Percentiles rank a stretch among this genome's conserved stretches.
These are phyloP conservation scores for Notospermus geniculatus DNA, from an alignment of 1,140 invertebrate genomes.

Conservation along the genomic window DNA sequence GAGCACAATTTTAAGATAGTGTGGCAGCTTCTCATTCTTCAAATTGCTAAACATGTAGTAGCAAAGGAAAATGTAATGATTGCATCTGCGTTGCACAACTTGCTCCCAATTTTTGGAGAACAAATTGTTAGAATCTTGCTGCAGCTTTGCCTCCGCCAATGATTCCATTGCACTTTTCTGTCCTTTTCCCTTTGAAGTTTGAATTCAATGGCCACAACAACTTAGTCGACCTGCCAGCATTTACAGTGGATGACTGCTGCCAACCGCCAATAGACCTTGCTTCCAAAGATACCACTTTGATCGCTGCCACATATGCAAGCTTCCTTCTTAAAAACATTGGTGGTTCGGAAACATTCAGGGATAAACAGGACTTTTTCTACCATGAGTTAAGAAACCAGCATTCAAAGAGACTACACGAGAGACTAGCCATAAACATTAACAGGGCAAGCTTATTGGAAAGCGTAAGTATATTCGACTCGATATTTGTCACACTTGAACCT, in stretches of 20 bases:
- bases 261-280: constrained; percentile 80
- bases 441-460: constrained; percentile 78
- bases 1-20: too few species aligned
- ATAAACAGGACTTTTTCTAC: constrained; percentile 93
- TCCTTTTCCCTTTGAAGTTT: constrained; percentile 50
- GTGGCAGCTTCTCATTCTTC: too few species aligned
- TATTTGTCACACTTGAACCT: constrained; percentile 3
- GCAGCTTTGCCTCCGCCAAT: too few species aligned
- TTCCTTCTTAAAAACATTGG: constrained; percentile 92
- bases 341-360: constrained; percentile 91
- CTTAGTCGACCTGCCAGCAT: constrained; percentile 60
- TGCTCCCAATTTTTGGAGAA: too few species aligned
- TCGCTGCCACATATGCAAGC: constrained; percentile 88
- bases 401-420: constrained; percentile 81
- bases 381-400: constrained; percentile 85
- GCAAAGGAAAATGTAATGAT: too few species aligned
- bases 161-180: too few species aligned
- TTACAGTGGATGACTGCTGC: constrained; percentile 85
- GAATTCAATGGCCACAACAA: constrained; percentile 54
- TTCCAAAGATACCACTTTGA: constrained; percentile 80
- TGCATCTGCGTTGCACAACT: too few species aligned
- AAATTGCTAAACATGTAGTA: too few species aligned
- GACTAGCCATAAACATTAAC: constrained; percentile 73
- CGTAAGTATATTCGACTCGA: constrained; percentile 57
- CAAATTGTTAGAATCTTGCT: too few species aligned